Evolutionary conservation across 2,888 invertebrate species (phyloP).

Genomic region (Drosophila koepferae): DNA sequence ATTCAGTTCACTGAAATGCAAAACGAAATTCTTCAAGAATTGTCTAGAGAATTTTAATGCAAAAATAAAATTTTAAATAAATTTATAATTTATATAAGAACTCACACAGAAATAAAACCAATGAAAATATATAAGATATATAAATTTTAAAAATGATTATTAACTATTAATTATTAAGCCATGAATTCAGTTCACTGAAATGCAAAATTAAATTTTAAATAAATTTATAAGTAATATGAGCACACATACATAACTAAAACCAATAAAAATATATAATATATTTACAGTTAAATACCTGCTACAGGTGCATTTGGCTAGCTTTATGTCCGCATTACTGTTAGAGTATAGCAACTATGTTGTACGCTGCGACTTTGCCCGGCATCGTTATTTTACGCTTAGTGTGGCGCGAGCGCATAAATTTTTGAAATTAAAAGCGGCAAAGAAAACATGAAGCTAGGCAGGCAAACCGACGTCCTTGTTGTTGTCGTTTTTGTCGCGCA

Average conservation of each 20-base stretch:
- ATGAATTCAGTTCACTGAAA: not conserved
- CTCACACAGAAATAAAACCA: no score
- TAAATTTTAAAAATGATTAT: no score
- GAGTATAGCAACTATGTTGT: slow-evolving; percentile 63
- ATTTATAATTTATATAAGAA: no score
- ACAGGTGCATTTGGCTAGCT: not conserved
- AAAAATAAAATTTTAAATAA: not conserved
- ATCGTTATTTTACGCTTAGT: slow-evolving; percentile 81
- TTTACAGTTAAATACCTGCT: not conserved
- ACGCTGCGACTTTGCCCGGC: slow-evolving; percentile 55
- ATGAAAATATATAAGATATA: no score
- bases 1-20: not conserved
- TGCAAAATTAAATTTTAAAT: not conserved
- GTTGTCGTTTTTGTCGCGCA: slow-evolving; percentile 67
- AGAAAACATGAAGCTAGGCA: slow-evolving; percentile 80
- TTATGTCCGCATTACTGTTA: slow-evolving; percentile 7
- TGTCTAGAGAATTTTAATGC: no score
- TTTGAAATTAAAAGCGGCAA: slow-evolving; percentile 80
- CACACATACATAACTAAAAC: no score
- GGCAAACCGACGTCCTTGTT: slow-evolving; percentile 70
- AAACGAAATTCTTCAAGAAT: not conserved
- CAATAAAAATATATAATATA: not conserved
- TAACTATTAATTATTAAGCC: no score
- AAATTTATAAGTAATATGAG: not conserved
- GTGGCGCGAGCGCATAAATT: slow-evolving; percentile 82